Base-by-base conservation (phyloP, 2,888 invertebrate species). In the Aleiodes leptofemur region DNA sequence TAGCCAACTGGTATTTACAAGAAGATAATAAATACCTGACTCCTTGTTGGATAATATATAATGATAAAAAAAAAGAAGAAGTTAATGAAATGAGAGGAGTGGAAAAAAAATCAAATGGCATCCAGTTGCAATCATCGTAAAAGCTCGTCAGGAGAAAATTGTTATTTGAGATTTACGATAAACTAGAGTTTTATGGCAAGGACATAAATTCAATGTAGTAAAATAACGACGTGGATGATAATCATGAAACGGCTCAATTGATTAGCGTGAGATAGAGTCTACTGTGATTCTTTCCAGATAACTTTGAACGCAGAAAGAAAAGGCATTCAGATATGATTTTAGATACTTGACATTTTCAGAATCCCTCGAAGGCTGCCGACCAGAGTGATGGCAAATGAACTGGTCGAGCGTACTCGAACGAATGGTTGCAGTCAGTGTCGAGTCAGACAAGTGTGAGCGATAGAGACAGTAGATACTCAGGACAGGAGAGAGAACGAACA, bases 341-440 rank as follows among this genome's bases (percentile, higher is more conserved):
- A 38, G 38, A 8, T 7, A 8, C 38, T 38, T 38, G 38, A 8
- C 38, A 3, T 38, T 38, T 38, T 38, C 4, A 38, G 8, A 38
- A 38, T 38, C 8, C 38, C 38, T 38, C 38, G 38, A 38, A 38
- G 34, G 43, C 66, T 43, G 11, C 66, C 61, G 23, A 55, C 56
- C 23, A 23, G 23, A 23, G 57, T 14, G 14, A 29, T 31, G 8
- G 78, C 79, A 81, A 83, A 82, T 82, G 78, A 83, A 82, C 80
- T 82, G 79, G 82, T 83, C 82, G 76, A 80, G 81, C 80, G 79
- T 79, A 79, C 73, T 80, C 73, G 70, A 73, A 76, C 80, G 77
- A 84, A 83, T 83, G 81, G 79, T 82, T 79, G 76, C 79, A 78
- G 74, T 77, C 78, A 77, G 73, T 79, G 77, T 81, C 68, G 55